Evolutionary conservation across 2,888 invertebrate genomes (phyloP).

Genomic region (Ellobium chinense): DNA sequence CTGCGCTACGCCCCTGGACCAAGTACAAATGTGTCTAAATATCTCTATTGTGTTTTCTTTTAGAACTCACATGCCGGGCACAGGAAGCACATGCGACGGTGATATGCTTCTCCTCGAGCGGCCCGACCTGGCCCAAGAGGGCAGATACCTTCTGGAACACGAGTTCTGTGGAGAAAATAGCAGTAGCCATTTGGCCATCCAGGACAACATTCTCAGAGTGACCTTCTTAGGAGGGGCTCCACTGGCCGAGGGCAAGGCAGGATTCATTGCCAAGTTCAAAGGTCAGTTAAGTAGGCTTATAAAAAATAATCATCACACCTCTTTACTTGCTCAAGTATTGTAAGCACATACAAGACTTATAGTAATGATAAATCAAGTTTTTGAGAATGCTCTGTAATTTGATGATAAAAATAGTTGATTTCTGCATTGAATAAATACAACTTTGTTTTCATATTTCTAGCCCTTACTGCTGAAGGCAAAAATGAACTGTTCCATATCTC

Average conservation of each 20-base stretch:
- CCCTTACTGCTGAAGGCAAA: background rate
- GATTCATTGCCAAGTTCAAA: slow-evolving; percentile 35
- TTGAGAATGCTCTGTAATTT: too few relatives aligned
- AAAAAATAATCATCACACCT: too few relatives aligned
- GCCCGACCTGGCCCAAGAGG: slow-evolving; percentile 5
- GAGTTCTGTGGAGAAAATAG: slow-evolving; percentile 29
- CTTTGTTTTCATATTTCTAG: too few relatives aligned
- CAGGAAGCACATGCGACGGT: slow-evolving; percentile 35
- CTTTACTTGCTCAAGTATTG: too few relatives aligned
- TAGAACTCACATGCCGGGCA: slow-evolving; percentile 31
- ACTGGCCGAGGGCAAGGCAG: background rate
- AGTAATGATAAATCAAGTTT: too few relatives aligned
- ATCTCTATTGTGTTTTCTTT: background rate
- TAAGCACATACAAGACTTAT: too few relatives aligned
- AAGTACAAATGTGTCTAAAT: too few relatives aligned
- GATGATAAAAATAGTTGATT: too few relatives aligned
- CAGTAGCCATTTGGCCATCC: slow-evolving; percentile 7
- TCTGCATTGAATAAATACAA: too few relatives aligned
- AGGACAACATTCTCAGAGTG: slow-evolving; percentile 8
- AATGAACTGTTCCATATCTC: background rate
- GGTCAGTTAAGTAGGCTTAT: slow-evolving; percentile 12
- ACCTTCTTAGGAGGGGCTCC: slow-evolving; percentile 30
- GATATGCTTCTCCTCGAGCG: slow-evolving; percentile 46
- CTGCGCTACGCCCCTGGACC: too few relatives aligned
- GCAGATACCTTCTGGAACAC: slow-evolving; percentile 23